Conservation (phyloP, 1,140 invertebrate species). For the Zaprionus inermis region DNA sequence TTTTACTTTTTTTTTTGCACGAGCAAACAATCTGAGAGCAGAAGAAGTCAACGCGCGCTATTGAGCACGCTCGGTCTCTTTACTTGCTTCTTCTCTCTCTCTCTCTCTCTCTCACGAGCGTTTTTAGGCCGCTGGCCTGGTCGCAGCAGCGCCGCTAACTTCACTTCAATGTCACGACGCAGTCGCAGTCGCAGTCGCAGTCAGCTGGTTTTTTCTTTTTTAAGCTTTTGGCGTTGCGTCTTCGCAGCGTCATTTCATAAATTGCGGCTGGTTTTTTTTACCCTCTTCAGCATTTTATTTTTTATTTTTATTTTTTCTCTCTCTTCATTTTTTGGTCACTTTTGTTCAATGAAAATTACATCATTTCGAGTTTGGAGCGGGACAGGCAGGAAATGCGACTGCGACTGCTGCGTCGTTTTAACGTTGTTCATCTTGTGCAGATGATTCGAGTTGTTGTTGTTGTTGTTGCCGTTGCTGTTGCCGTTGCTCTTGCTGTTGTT, state of each 20-base stretch:
- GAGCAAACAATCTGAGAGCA: slow-evolving; percentile 12
- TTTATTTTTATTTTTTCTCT: slow-evolving; percentile 7
- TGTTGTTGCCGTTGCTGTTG: background rate
- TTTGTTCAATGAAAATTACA: slow-evolving; percentile 65
- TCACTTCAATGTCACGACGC: slow-evolving; percentile 50
- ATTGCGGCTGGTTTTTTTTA: background rate
- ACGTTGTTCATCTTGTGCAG: background rate
- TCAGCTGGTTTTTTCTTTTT: slow-evolving; percentile 33
- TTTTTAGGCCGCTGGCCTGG: slow-evolving; percentile 68
- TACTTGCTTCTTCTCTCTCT: slow-evolving; percentile 15
- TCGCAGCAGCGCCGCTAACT: slow-evolving; percentile 17
- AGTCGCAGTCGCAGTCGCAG: slow-evolving; percentile 32
- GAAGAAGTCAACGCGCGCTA: slow-evolving; percentile 61
- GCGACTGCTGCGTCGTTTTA: background rate
- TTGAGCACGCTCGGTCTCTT: slow-evolving; percentile 66
- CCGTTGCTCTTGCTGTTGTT: background rate
- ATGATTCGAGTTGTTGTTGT: background rate
- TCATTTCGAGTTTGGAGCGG: slow-evolving; percentile 52
- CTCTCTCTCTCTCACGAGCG: slow-evolving; percentile 6
- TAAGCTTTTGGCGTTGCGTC: slow-evolving; percentile 44
- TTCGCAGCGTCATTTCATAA: slow-evolving; percentile 46
- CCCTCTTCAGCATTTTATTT: slow-evolving; percentile 16
- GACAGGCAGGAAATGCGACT: slow-evolving; percentile 64
- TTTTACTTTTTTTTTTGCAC: slow-evolving; percentile 67
- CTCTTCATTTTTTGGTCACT: slow-evolving; percentile 50